Conservation (phyloP, 2,797 vertebrate species). For the Brotula barbata region DNA sequence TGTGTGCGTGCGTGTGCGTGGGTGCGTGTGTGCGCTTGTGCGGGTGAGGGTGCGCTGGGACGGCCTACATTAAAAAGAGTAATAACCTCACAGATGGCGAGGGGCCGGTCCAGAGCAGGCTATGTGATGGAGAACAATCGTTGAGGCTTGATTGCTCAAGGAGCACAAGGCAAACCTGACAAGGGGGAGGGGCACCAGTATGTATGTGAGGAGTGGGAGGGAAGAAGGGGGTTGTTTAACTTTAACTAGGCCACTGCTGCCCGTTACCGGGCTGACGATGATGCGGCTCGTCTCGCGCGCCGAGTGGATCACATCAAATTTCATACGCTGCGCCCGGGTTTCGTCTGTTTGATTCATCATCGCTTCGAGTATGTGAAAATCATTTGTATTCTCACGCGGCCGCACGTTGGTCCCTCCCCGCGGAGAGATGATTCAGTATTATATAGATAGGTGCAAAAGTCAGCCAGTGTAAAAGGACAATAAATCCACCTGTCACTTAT, state of each 20-base stretch:
- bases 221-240: slow-evolving; percentile 74
- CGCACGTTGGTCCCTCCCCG: slow-evolving; percentile 59
- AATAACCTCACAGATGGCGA: slow-evolving; percentile 82
- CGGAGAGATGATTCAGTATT: slow-evolving; percentile 77
- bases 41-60: slow-evolving; percentile 58
- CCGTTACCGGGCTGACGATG: slow-evolving; percentile 73
- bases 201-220: slow-evolving; percentile 39
- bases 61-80: slow-evolving; percentile 72
- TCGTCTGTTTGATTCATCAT: slow-evolving; percentile 77
- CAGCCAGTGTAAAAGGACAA: slow-evolving; percentile 75
- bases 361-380: slow-evolving; percentile 62
- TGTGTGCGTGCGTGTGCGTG: slow-evolving; percentile 40
- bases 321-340: slow-evolving; percentile 72
- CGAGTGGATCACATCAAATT: slow-evolving; percentile 76
- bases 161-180: slow-evolving; percentile 75
- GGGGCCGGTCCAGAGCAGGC: slow-evolving; percentile 72
- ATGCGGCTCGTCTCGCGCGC: slow-evolving; percentile 67
- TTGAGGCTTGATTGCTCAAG: slow-evolving; percentile 80
- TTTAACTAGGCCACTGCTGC: slow-evolving; percentile 76
- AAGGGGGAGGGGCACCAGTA: slow-evolving; percentile 64
- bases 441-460: slow-evolving; percentile 77
- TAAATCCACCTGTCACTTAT: slow-evolving; percentile 84
- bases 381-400: slow-evolving; percentile 73
- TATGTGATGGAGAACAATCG: slow-evolving; percentile 79
- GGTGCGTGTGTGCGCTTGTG: slow-evolving; percentile 39